These are phyloP conservation scores for Pygoscelis adeliae DNA, from an alignment of 2,113 vertebrate genomes.

Conservation along the genomic window DNA sequence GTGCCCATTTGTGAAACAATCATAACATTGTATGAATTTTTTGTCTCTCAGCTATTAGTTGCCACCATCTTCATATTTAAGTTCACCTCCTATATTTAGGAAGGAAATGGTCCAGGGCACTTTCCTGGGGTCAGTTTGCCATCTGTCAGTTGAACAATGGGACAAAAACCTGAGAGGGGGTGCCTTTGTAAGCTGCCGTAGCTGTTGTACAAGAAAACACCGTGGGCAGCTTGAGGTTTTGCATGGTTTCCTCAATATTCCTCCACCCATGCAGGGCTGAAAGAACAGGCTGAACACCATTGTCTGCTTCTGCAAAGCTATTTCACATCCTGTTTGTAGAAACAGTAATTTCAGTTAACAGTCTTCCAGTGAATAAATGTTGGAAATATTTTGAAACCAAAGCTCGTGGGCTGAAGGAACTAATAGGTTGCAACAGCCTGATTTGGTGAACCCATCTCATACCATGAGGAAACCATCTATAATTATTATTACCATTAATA, in stretches of 20 bases:
- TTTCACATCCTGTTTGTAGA: constrained; percentile 5
- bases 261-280: not conserved
- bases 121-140: not conserved
- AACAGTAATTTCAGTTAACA: constrained; percentile 8
- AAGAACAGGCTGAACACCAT: not conserved
- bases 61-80: not conserved
- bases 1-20: not conserved
- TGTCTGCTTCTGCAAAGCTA: not conserved
- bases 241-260: not conserved
- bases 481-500: not conserved
- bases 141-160: not conserved
- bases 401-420: not conserved
- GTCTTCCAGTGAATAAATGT: not conserved
- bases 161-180: not conserved
- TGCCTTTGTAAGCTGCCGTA: not conserved
- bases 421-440: not conserved
- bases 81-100: not conserved
- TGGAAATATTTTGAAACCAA: not conserved
- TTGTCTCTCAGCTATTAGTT: not conserved
- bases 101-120: not conserved
- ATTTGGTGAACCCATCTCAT: not conserved
- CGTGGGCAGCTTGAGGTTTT: not conserved
- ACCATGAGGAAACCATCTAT: not conserved
- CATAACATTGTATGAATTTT: not conserved
- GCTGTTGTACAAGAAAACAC: not conserved